Conservation (phyloP, 2,113 vertebrate species). For the Tragelaphus strepsiceros region DNA sequence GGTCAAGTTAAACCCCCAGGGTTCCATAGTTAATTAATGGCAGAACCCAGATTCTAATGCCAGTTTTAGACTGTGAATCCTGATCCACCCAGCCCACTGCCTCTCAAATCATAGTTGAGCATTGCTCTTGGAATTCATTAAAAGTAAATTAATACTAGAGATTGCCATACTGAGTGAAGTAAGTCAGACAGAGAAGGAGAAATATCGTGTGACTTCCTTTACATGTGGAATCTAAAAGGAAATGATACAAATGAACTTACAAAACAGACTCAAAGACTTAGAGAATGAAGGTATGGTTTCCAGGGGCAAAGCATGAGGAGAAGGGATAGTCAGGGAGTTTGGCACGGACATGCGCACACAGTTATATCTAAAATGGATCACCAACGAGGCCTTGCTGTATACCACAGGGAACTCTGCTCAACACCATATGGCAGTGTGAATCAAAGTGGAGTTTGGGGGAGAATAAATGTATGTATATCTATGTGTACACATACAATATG, state of each 20-base stretch:
- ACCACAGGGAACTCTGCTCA: background rate
- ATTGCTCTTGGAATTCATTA: background rate
- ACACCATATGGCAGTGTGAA: background rate
- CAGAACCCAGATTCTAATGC: background rate
- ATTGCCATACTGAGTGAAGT: background rate
- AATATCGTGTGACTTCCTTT: fast-evolving
- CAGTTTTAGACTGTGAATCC: background rate
- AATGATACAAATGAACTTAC: background rate
- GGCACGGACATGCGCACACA: background rate
- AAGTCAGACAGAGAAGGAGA: background rate
- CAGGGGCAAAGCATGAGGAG: background rate
- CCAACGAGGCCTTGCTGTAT: background rate
- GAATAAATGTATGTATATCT: no score
- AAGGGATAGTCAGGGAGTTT: background rate
- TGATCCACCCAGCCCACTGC: background rate
- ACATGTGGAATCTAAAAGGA: background rate
- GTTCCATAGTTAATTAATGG: background rate
- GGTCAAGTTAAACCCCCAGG: background rate
- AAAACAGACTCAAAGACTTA: background rate
- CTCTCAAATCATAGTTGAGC: background rate
- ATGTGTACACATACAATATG: background rate
- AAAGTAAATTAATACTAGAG: background rate
- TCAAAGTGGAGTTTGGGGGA: background rate
- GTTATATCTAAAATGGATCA: background rate
- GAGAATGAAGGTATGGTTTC: fast-evolving